Evolutionary conservation across 35 echinoderm and acorn worm genomes (phyloP).

Genomic region (Heliocidaris erythrogramma): DNA sequence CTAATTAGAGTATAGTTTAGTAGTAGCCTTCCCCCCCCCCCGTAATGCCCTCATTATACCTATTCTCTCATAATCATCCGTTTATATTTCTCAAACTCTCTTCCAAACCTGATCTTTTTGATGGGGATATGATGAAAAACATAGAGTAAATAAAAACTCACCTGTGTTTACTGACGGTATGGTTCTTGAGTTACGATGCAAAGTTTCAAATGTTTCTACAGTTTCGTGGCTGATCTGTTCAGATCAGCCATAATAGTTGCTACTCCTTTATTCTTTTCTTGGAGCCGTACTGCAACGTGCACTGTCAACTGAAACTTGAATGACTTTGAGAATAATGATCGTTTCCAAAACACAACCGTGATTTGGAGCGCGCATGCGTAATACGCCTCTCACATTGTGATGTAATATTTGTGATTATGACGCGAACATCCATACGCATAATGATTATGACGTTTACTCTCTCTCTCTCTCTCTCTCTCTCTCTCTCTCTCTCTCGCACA

Average conservation of each 20-base stretch:
- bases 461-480: too few species aligned
- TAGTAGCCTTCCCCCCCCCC: too few species aligned
- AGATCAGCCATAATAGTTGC: not conserved
- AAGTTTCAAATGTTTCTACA: not conserved
- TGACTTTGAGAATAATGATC: not conserved
- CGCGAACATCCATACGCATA: not conserved
- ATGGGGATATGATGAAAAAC: not conserved
- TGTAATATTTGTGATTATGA: not conserved
- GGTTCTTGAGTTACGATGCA: not conserved
- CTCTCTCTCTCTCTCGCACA: too few species aligned
- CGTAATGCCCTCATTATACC: not conserved
- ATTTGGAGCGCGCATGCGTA: not conserved
- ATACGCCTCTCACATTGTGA: not conserved
- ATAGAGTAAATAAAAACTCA: not conserved
- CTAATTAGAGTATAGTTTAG: too few species aligned
- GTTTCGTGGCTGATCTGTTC: not conserved
- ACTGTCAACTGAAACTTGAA: not conserved
- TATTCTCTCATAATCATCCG: not conserved
- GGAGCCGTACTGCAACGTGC: not conserved
- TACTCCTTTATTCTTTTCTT: too few species aligned
- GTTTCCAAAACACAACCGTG: not conserved
- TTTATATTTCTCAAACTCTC: not conserved
- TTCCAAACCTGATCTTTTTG: not conserved
- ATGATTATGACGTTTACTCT: not conserved
- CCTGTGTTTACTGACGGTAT: not conserved